Conservation (phyloP, 2,113 vertebrate genomes). For the Echinops telfairi region DNA sequence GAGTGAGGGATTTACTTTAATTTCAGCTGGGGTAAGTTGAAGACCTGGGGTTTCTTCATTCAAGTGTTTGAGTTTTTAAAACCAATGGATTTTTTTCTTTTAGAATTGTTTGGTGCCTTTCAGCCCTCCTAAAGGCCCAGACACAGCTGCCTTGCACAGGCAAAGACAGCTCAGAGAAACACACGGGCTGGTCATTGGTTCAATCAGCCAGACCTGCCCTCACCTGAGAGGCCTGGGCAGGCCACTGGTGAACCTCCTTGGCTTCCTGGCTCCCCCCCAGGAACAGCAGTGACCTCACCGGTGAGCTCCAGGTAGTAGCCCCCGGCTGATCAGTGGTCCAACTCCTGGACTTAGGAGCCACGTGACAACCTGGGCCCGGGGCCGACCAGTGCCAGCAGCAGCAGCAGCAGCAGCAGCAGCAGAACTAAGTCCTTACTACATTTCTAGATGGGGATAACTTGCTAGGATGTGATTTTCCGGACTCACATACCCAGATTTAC, state of each 20-base stretch:
- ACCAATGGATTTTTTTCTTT: not conserved
- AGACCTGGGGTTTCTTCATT: not conserved
- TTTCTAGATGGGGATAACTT: not conserved
- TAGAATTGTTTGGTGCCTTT: not conserved
- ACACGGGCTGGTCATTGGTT: not conserved
- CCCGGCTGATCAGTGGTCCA: not conserved
- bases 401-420: not conserved
- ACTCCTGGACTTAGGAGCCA: not conserved
- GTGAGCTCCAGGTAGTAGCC: not conserved
- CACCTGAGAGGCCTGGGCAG: no score
- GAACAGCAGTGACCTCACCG: not conserved
- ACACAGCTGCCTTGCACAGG: not conserved
- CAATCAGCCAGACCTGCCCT: not conserved
- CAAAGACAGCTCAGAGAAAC: not conserved
- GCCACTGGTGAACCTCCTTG: not conserved
- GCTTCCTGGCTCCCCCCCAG: not conserved
- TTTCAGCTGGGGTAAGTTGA: not conserved
- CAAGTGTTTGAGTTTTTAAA: not conserved
- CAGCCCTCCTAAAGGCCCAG: not conserved
- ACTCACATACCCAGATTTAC: not conserved
- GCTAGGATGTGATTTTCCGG: not conserved
- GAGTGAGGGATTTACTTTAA: constrained; percentile 28
- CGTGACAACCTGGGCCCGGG: not conserved
- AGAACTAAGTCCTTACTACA: not conserved
- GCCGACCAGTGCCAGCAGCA: not conserved